Conservation (phyloP, 1,140 invertebrate species). For the Micrasema minimum region DNA sequence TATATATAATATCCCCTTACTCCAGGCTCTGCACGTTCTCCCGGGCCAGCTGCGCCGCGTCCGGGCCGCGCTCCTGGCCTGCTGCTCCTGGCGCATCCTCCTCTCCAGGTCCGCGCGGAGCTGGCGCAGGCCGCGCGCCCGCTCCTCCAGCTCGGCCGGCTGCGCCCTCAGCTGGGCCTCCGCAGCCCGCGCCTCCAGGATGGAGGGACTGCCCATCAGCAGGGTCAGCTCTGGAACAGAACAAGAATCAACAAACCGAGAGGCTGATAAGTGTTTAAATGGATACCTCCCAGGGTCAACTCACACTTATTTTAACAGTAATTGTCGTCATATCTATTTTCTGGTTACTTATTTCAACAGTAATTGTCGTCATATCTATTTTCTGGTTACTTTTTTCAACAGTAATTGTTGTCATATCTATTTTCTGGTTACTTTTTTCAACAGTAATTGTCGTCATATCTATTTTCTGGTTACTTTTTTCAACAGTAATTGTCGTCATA, state of each 20-base stretch:
- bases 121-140: slow-evolving; percentile 8
- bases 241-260: neutral
- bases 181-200: neutral
- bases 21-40: neutral
- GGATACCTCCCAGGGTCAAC: neutral
- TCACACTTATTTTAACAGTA: neutral
- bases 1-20: neutral
- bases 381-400: neutral
- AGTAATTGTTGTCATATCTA: neutral
- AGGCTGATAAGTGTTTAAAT: neutral
- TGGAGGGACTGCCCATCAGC: neutral
- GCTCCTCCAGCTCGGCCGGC: slow-evolving; percentile 4
- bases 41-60: neutral
- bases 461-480: too few species aligned
- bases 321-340: neutral
- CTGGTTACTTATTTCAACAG: neutral
- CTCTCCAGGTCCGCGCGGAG: neutral
- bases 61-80: neutral
- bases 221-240: neutral
- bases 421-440: too few species aligned
- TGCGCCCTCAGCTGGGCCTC: slow-evolving; percentile 1
- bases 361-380: neutral
- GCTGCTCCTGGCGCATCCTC: neutral
- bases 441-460: too few species aligned
- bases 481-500: too few species aligned